phyloP scores from a whole-genome alignment of 2,797 vertebrate genomes.

The Leucoraja ocellata region DNA sequence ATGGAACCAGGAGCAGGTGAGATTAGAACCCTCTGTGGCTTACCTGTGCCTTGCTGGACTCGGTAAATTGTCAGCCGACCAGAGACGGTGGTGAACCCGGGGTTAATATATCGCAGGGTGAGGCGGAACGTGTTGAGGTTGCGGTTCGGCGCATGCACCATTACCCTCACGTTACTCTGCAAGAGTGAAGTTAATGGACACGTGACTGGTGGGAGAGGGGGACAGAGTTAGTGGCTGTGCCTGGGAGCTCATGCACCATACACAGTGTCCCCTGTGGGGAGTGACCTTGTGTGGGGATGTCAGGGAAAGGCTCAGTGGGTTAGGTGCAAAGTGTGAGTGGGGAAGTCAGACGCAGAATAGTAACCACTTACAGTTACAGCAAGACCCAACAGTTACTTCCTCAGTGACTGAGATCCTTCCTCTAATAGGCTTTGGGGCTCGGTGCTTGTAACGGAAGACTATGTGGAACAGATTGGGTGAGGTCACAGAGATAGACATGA shows the following conservation, averaged over 20 bases:
- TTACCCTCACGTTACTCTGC: conserved; percentile 83
- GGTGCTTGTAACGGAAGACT: conserved; percentile 65
- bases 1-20: neutral
- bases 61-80: conserved; percentile 66
- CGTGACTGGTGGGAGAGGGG: conserved; percentile 42
- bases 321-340: conserved; percentile 43
- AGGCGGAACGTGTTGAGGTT: conserved; percentile 65
- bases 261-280: neutral
- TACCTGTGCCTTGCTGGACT: conserved; percentile 63
- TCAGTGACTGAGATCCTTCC: conserved; percentile 69
- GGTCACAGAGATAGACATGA: conserved; percentile 63
- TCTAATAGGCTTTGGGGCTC: conserved; percentile 56
- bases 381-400: conserved; percentile 64
- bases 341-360: conserved; percentile 45
- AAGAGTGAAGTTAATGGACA: conserved; percentile 59
- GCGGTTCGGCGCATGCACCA: conserved; percentile 69
- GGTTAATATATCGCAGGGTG: conserved; percentile 79
- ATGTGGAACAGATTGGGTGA: conserved; percentile 70
- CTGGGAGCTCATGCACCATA: conserved; percentile 27
- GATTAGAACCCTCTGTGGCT: conserved; percentile 45
- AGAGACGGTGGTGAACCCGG: conserved; percentile 54
- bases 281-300: conserved; percentile 45
- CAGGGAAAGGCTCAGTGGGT: neutral
- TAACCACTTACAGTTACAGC: conserved; percentile 74
- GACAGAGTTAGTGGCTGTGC: neutral